These are phyloP conservation scores for Lepetodrilus schrolli DNA, from an alignment of 2,888 invertebrate genomes.

Conservation along the genomic window DNA sequence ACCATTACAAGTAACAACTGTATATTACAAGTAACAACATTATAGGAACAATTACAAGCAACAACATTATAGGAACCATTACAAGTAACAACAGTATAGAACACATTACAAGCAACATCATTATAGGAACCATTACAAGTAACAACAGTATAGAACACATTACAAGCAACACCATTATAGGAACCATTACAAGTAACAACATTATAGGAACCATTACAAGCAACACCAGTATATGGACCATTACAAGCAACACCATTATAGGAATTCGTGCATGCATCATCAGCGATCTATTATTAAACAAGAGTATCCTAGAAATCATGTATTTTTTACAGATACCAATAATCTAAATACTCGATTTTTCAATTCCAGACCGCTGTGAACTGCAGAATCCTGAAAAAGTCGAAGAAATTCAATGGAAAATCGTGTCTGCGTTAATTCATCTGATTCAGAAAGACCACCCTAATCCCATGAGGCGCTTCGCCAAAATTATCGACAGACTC, in stretches of 20 bases:
- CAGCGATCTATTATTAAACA: not conserved
- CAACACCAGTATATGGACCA: not conserved
- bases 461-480: constrained; percentile 35
- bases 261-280: not conserved
- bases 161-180: too few relatives aligned
- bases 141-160: too few relatives aligned
- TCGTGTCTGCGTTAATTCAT: constrained; percentile 47
- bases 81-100: not conserved
- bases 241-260: not conserved
- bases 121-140: too few relatives aligned
- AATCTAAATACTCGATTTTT: not conserved
- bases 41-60: not conserved
- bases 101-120: not conserved
- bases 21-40: not conserved
- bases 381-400: constrained; percentile 48
- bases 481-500: constrained; percentile 48
- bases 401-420: constrained; percentile 49
- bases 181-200: not conserved
- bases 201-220: not conserved
- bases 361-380: constrained; percentile 50
- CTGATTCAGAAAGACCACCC: constrained; percentile 38
- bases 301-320: not conserved
- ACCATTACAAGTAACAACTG: not conserved
- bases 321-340: not conserved
- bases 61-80: not conserved